Conservation (phyloP, 2,888 invertebrate species). For the Euclidia mi region DNA sequence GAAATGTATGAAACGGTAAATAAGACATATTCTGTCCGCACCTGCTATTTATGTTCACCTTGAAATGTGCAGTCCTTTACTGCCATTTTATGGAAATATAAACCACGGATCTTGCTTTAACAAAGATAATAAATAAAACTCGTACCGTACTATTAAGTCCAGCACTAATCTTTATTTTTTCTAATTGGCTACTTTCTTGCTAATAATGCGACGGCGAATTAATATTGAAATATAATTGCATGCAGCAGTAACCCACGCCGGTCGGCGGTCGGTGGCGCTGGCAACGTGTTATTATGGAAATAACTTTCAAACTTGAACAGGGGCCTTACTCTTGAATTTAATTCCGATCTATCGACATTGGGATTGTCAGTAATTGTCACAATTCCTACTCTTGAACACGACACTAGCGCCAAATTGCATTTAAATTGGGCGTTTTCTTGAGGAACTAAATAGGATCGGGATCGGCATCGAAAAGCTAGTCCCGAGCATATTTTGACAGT, state of each 20-base stretch:
- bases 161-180: constrained; percentile 36
- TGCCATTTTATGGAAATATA: constrained; percentile 49
- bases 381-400: too few species aligned
- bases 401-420: too few species aligned
- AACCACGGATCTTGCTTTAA: constrained; percentile 19
- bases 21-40: constrained; percentile 49
- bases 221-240: constrained; percentile 82
- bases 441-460: too few species aligned
- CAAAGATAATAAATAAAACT: constrained; percentile 28
- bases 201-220: constrained; percentile 68
- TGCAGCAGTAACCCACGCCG: constrained; percentile 60
- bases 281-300: constrained; percentile 82
- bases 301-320: constrained; percentile 74
- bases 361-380: too few species aligned
- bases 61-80: constrained; percentile 50
- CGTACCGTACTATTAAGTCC: constrained; percentile 16
- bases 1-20: constrained; percentile 45
- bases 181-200: constrained; percentile 56
- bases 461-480: too few species aligned
- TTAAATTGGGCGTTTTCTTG: too few species aligned
- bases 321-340: too few species aligned
- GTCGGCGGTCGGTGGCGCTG: constrained; percentile 45
- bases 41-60: constrained; percentile 57
- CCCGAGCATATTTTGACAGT: too few species aligned
- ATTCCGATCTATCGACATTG: too few species aligned